Conservation (phyloP, 2,113 vertebrate genomes). For the Tinamus guttatus region DNA sequence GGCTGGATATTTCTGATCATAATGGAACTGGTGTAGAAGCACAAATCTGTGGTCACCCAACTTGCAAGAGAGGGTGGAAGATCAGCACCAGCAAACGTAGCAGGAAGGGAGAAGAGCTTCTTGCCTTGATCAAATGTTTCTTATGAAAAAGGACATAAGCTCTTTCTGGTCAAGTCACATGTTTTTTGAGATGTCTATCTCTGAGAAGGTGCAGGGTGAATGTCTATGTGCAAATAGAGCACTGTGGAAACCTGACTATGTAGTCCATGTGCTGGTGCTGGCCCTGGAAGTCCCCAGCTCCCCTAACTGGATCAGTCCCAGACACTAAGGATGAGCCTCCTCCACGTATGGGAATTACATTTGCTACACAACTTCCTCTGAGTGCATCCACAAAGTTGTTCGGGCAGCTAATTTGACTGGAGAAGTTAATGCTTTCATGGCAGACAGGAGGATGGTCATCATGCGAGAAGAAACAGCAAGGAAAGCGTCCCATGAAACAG, state of each 20-base stretch:
- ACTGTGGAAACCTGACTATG: neutral
- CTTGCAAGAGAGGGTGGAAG: neutral
- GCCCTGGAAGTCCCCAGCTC: neutral
- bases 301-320: neutral
- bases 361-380: neutral
- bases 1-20: neutral
- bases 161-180: neutral
- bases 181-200: neutral
- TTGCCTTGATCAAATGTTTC: conserved; percentile 20
- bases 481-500: neutral
- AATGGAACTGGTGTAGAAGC: neutral
- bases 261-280: neutral
- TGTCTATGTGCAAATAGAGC: neutral
- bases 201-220: neutral
- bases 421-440: neutral
- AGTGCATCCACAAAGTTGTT: neutral
- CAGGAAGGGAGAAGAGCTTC: neutral
- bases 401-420: neutral
- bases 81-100: neutral
- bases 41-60: neutral
- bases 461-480: neutral
- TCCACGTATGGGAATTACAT: neutral
- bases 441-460: neutral
- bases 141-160: conserved; percentile 11
- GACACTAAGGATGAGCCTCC: neutral